phyloP scores from a whole-genome alignment of 2,888 invertebrate genomes.

The Tethea ocularis region DNA sequence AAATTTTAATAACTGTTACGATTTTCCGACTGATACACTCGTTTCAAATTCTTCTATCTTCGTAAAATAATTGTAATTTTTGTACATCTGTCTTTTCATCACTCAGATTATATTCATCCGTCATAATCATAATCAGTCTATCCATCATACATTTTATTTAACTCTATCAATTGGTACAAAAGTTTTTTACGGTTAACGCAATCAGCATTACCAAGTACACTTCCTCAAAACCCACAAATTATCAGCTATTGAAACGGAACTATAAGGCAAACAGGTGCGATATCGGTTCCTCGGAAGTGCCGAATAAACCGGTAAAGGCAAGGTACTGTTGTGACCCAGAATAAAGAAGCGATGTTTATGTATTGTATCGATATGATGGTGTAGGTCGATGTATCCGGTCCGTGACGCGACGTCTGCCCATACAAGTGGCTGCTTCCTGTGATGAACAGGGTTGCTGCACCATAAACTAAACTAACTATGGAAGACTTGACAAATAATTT shows the following conservation, averaged over 20 bases:
- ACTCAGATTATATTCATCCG: too few species aligned
- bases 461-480: background rate
- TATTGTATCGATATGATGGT: background rate
- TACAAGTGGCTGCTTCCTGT: background rate
- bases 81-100: too few species aligned
- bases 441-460: background rate
- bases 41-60: too few species aligned
- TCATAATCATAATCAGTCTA: too few species aligned
- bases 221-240: background rate
- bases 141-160: background rate
- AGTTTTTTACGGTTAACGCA: background rate
- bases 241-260: background rate
- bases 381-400: background rate
- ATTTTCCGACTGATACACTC: too few species aligned
- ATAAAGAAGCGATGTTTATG: background rate
- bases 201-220: background rate
- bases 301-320: background rate
- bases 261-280: background rate
- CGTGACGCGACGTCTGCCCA: background rate
- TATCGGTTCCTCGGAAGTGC: constrained; percentile 2
- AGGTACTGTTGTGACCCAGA: constrained; percentile 4
- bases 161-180: background rate
- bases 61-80: too few species aligned
- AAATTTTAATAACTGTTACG: too few species aligned
- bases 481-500: background rate